A percentile compares a stretch with the other conserved stretches of the same genome.
Evolutionary conservation across 2,113 vertebrate species (phyloP).

Genomic region (Clarias macrocephalus): DNA sequence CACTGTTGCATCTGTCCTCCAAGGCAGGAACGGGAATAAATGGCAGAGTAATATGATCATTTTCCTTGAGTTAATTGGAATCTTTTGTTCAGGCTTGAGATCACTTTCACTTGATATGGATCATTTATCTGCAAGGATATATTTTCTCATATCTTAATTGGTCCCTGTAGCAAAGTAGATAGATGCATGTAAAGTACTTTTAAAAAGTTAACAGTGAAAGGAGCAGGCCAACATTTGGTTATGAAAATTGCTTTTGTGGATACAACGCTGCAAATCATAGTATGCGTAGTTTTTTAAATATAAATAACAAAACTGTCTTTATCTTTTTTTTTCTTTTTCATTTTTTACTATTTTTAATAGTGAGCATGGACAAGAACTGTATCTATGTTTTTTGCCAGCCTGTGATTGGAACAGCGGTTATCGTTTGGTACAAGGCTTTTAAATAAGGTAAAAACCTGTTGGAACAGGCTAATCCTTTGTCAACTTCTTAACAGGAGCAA

Average conservation of each 20-base stretch:
- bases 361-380: background rate
- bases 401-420: background rate
- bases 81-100: background rate
- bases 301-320: background rate
- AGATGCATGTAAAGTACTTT: background rate
- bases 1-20: background rate
- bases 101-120: background rate
- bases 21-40: background rate
- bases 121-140: background rate
- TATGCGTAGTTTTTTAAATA: background rate
- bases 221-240: background rate
- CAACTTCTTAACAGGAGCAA: slow-evolving; percentile 4
- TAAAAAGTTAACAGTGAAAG: background rate
- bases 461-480: slow-evolving; percentile 26
- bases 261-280: background rate
- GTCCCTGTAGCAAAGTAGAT: background rate
- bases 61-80: background rate
- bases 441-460: background rate
- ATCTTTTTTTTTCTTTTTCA: background rate
- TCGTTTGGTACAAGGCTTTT: background rate
- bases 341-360: background rate
- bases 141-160: background rate
- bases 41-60: background rate
- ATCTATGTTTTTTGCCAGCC: background rate
- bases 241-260: background rate